phyloP scores from a whole-genome alignment of 2,797 vertebrate genomes.

The Tenualosa thibaudeaui region DNA sequence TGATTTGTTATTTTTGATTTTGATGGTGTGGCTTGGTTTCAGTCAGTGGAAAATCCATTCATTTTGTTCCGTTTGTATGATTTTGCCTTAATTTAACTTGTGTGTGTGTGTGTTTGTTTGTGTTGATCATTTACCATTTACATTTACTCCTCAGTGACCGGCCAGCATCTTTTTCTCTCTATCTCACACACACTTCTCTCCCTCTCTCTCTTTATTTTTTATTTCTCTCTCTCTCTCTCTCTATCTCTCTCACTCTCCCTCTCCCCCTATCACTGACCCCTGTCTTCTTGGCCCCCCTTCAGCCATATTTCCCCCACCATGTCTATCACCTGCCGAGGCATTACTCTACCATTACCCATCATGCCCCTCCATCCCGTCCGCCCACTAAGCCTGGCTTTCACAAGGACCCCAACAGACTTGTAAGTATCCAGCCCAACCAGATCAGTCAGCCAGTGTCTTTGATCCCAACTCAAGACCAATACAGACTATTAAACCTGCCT shows the following conservation, averaged over 20 bases:
- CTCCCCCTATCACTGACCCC: slow-evolving; percentile 70
- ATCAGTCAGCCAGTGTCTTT: background rate
- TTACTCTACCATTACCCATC: slow-evolving; percentile 85
- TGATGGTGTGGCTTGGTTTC: background rate
- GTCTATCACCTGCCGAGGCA: slow-evolving; percentile 93
- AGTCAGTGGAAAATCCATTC: background rate
- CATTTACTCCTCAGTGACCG: background rate
- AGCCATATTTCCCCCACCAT: slow-evolving; percentile 99
- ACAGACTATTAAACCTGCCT: background rate
- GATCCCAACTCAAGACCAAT: background rate
- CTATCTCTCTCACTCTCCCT: background rate
- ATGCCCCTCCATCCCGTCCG: slow-evolving; percentile 83
- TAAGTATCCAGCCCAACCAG: slow-evolving; percentile 79
- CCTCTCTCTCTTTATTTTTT: background rate
- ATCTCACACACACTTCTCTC: background rate
- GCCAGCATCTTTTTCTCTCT: background rate
- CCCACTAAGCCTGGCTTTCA: slow-evolving; percentile 86
- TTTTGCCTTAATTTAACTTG: background rate
- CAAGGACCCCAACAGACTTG: slow-evolving; percentile 93
- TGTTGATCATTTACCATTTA: background rate
- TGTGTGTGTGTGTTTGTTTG: slow-evolving; percentile 12
- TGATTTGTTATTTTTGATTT: background rate
- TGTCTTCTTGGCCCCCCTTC: slow-evolving; percentile 77
- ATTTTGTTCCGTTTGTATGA: background rate
- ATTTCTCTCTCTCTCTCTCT: background rate